Percentiles rank a stretch among this genome's conserved stretches.
Evolutionary conservation across 2,888 invertebrate genomes (phyloP).

Genomic region (Drosophila lutescens): DNA sequence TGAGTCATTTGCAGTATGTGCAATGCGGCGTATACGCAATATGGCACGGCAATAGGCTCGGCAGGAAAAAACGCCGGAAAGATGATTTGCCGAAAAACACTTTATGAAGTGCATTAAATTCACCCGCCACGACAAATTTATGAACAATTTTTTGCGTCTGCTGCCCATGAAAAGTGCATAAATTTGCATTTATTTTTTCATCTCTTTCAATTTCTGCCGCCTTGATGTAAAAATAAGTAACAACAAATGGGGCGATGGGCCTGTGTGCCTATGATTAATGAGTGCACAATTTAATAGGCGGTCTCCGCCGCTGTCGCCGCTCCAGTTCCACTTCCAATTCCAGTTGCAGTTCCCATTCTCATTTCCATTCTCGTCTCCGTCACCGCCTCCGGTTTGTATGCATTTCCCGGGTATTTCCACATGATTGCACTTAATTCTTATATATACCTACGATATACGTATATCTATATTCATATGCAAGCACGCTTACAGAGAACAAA

Average conservation of each 20-base stretch:
- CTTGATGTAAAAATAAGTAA: conserved; percentile 58
- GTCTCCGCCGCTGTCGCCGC: conserved; percentile 55
- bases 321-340: conserved; percentile 13
- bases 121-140: conserved; percentile 53
- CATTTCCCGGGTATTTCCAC: conserved; percentile 73
- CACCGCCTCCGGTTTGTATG: conserved; percentile 53
- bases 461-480: conserved; percentile 26
- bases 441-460: conserved; percentile 23
- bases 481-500: conserved; percentile 2
- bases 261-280: conserved; percentile 70
- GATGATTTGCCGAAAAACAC: conserved; percentile 53
- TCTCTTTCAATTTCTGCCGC: conserved; percentile 26
- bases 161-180: conserved; percentile 68
- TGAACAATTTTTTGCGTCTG: conserved; percentile 57
- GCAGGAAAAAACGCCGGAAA: conserved; percentile 13
- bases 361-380: conserved; percentile 18
- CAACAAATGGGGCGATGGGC: conserved; percentile 22
- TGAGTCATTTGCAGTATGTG: conserved; percentile 63
- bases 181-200: conserved; percentile 65
- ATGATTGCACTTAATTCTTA: conserved; percentile 74
- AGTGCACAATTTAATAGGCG: conserved; percentile 78
- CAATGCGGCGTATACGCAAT: conserved; percentile 71
- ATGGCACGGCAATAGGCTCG: conserved; percentile 60
- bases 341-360: conserved; percentile 5
- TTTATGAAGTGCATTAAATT: conserved; percentile 70